Conservation (phyloP, 2,113 vertebrate species). For the Alosa alosa region DNA sequence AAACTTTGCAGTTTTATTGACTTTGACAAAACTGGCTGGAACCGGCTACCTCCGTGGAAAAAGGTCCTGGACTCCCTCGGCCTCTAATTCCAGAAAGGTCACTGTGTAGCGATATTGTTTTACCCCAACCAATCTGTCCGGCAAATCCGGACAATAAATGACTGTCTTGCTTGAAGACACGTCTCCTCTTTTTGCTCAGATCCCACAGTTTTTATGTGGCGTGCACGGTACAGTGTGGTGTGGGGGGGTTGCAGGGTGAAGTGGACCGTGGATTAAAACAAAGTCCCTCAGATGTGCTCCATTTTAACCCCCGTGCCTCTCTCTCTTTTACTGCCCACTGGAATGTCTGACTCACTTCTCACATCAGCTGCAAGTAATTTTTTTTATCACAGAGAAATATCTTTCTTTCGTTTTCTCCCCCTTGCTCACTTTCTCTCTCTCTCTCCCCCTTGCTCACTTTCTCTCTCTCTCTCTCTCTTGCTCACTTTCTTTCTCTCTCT, state of each 20-base stretch:
- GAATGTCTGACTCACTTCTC: not conserved
- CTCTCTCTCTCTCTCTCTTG: too few relatives aligned
- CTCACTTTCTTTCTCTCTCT: too few relatives aligned
- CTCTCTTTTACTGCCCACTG: not conserved
- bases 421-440: not conserved
- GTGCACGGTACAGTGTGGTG: not conserved
- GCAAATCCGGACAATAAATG: not conserved
- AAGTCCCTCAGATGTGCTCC: not conserved
- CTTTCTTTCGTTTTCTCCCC: not conserved
- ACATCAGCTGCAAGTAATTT: not conserved
- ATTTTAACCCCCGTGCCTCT: not conserved
- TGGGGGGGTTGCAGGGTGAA: not conserved
- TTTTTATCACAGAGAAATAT: not conserved
- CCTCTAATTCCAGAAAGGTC: not conserved
- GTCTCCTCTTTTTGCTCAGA: not conserved
- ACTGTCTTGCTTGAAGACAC: not conserved
- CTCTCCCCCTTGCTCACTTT: too few relatives aligned
- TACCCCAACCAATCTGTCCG: not conserved
- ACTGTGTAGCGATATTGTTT: not conserved
- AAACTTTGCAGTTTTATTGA: not conserved
- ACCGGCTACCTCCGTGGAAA: not conserved
- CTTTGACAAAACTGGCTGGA: not conserved
- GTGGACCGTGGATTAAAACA: not conserved
- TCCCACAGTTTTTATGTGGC: not conserved
- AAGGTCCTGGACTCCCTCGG: not conserved